Evolutionary conservation across 1,140 invertebrate species (phyloP), one percentile per base, ranked within the genome.

Genomic region (Pectinophora gossypiella): DNA sequence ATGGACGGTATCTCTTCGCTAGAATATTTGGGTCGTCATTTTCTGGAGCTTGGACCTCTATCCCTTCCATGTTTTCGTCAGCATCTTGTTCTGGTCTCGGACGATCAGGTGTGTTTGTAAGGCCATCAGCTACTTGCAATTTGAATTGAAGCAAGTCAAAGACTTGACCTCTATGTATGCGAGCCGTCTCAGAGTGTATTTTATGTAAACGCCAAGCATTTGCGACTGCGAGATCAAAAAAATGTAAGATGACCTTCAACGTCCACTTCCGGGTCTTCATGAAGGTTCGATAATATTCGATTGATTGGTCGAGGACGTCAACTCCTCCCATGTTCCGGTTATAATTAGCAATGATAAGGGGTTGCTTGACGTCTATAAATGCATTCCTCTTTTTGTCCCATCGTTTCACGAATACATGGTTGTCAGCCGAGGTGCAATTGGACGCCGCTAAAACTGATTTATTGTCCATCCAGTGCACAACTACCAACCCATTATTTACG

Each of bases 381-480:
- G 15, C 40, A 7, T 9, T 10, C 7, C 5, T 16, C 3, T 43
- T 43, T 43, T 19, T 43, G n/a, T 43, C 40, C 40, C 40, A 43
- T 18, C 40, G 40, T 7, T 5, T 3, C 5, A 43, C 40, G 6
- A n/a, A 18, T 5, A n/a, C 5, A 4, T 4, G 3, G 13, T 43
- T 4, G n/a, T 43, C 18, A 18, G 15, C 40, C 3, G 15, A 16
- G 2, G 54, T 56, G 48, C 48, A 56, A 20, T 56, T 56, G 3
- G 54, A 56, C 10, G 43, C 54, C 13, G 53, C 38, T 13, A 56
- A 18, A 27, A 56, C 42, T 9, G 38, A n/a, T 20, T 56, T 56
- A 21, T 56, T 56, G 22, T 56, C 54, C 22, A 42, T 52, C 48
- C 48, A 56, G 27, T 56, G 52, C 7, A 56, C 40, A 18, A 56